Base-by-base conservation (phyloP, 30 jellyfish, hydroid and myxozoan genomes). In the Hydra vulgaris region DNA sequence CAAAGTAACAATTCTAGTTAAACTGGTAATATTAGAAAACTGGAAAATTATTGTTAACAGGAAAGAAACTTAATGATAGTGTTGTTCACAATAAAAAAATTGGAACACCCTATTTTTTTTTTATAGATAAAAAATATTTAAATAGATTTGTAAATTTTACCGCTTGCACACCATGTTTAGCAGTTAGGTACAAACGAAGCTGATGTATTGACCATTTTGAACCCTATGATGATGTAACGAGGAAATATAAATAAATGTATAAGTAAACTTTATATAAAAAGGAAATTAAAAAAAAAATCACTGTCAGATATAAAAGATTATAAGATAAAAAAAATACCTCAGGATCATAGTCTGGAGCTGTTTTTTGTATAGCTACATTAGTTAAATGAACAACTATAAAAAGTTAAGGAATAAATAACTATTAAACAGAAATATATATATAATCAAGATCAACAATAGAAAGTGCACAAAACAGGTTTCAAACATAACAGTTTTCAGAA, bases 131-230 rank as follows among this genome's bases (percentile, higher is more conserved):
- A n/a, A n/a, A n/a, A n/a, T n/a, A n/a, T n/a, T n/a, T n/a, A n/a
- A n/a, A n/a, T n/a, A n/a, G n/a, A 12, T 40, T 40, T 40, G 61
- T 40, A 40, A 40, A 40, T 3, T 40, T 40, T 40, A 40, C 61
- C 61, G 61, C 86, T 21, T 78, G 88, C 73, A 77, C 69, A 54
- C 96, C 96, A 78, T 88, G 96, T 76, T 83, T 94, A 21, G 96
- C 99, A 0, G 98, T 92, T 12, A 92, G 74, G 82, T 87, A 92
- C 89, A 92, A 81, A 23, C 98, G 71, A 54, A 92, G 85, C 81
- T 92, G 98, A 23, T 89, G 89, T 17, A 92, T 76, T 0, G 98
- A 80, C 96, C 95, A 87, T 73, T 92, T 92, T 20, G 95, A 92
- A 18, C 98, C 98, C 96, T 91, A 69, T 15, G 40, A 23, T 8